Conservation (phyloP, 1,140 invertebrate species). For the Temnothorax curvispinosus region DNA sequence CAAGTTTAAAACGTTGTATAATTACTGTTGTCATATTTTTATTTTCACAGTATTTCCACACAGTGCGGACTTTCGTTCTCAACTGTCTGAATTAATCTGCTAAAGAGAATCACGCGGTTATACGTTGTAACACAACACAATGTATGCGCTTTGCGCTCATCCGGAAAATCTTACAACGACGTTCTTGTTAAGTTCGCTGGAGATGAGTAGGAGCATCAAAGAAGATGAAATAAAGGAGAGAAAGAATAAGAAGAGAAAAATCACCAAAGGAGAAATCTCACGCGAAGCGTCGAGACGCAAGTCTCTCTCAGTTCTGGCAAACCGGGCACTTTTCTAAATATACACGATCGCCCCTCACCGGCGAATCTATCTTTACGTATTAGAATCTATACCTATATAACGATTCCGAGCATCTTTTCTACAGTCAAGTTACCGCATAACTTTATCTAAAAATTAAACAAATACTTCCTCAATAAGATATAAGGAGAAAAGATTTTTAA, state of each 20-base stretch:
- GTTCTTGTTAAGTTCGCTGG: background rate
- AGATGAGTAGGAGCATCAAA: background rate
- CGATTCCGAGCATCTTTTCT: constrained; percentile 58
- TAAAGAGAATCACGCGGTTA: background rate
- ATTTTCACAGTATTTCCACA: background rate
- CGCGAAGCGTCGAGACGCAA: constrained; percentile 62
- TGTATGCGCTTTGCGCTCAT: background rate
- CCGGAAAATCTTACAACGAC: constrained; percentile 18
- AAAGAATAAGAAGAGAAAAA: constrained; percentile 46
- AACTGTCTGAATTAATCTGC: background rate
- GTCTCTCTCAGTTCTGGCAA: constrained; percentile 83
- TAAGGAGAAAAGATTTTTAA: background rate
- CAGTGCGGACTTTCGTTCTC: background rate
- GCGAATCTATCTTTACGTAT: constrained; percentile 86
- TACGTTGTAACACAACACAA: constrained; percentile 7
- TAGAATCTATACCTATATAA: constrained; percentile 82
- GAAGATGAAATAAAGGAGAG: constrained; percentile 1
- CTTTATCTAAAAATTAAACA: constrained; percentile 36
- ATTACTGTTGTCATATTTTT: background rate
- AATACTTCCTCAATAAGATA: background rate
- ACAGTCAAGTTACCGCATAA: constrained; percentile 46
- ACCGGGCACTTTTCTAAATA: constrained; percentile 85
- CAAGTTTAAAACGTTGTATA: background rate
- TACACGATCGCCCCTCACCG: constrained; percentile 84
- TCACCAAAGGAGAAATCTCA: constrained; percentile 66